Conservation (phyloP, 1,140 invertebrate genomes). For the Solen grandis region DNA sequence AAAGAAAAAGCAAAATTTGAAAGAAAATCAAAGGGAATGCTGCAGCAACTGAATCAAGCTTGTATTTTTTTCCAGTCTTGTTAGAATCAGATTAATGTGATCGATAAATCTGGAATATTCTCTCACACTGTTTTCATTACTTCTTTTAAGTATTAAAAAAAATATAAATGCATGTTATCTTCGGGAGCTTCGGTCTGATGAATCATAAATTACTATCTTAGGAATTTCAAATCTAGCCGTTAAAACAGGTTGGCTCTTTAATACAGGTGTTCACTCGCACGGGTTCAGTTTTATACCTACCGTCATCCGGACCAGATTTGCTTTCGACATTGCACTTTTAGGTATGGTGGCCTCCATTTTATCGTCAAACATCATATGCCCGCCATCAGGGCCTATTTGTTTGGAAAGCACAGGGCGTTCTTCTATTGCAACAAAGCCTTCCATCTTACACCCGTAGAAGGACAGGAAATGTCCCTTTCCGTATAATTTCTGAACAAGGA, state of each 20-base stretch:
- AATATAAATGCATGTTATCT: too few relatives aligned
- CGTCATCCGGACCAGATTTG: slow-evolving; percentile 45
- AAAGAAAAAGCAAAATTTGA: neutral
- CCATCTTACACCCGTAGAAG: slow-evolving; percentile 35
- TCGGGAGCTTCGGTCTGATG: too few relatives aligned
- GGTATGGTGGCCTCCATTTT: slow-evolving; percentile 28
- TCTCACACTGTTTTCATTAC: too few relatives aligned
- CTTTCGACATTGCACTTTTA: neutral
- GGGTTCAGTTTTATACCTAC: too few relatives aligned
- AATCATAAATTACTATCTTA: too few relatives aligned
- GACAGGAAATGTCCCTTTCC: slow-evolving; percentile 43
- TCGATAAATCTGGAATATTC: too few relatives aligned
- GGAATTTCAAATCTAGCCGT: too few relatives aligned
- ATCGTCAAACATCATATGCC: slow-evolving; percentile 13
- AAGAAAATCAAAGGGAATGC: neutral
- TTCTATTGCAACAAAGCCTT: slow-evolving; percentile 53
- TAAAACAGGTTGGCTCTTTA: too few relatives aligned
- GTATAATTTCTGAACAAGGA: slow-evolving; percentile 34
- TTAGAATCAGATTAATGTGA: too few relatives aligned
- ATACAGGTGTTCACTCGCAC: too few relatives aligned
- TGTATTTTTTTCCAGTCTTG: neutral
- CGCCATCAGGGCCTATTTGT: slow-evolving; percentile 25
- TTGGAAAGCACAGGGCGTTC: slow-evolving; percentile 31
- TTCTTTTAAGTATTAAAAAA: too few relatives aligned
- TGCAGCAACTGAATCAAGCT: neutral